These are phyloP conservation scores for Adelphocoris suturalis DNA, from an alignment of 2,888 invertebrate species.

Conservation along the genomic window DNA sequence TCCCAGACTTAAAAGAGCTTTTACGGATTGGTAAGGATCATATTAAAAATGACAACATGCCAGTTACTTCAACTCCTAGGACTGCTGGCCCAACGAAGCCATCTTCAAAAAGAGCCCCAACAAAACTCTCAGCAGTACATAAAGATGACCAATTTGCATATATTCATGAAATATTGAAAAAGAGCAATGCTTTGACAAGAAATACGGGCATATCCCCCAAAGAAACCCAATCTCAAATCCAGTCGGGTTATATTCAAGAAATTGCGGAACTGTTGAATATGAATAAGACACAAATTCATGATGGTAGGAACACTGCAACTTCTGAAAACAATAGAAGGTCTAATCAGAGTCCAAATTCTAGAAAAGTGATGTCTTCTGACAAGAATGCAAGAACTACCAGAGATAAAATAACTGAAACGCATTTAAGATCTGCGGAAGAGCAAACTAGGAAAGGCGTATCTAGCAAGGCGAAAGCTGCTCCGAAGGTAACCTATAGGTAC, in stretches of 20 bases:
- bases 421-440: neutral
- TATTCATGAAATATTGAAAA: slow-evolving; percentile 51
- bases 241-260: neutral
- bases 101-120: neutral
- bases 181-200: slow-evolving; percentile 41
- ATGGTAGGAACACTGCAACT: neutral
- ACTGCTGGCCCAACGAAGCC: neutral
- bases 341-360: neutral
- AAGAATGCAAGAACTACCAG: neutral
- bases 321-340: neutral
- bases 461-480: neutral
- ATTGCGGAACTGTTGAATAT: neutral
- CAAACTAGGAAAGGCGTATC: neutral
- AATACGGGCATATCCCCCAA: neutral
- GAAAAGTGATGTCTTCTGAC: neutral
- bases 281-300: neutral
- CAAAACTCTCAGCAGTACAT: neutral
- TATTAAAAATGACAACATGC: neutral
- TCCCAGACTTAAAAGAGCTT: neutral
- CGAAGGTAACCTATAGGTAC: slow-evolving; percentile 28
- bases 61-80: neutral
- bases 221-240: neutral
- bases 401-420: slow-evolving; percentile 20
- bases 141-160: slow-evolving; percentile 45
- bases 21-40: neutral